Evolutionary conservation across 1,140 invertebrate species (phyloP).

Genomic region (Tetramorium alpestre): DNA sequence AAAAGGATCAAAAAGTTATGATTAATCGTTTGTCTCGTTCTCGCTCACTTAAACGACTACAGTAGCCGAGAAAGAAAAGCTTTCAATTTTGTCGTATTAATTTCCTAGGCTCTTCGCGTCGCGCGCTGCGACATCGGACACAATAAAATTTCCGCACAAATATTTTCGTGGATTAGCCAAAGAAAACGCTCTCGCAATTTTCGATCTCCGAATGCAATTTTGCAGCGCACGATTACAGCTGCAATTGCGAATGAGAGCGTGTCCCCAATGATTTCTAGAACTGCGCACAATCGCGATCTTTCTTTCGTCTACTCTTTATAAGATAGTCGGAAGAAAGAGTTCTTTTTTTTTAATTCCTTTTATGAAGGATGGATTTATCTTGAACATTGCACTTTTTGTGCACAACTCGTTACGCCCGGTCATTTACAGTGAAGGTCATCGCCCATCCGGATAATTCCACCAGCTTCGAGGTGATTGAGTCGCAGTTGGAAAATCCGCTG

Average conservation of each 20-base stretch:
- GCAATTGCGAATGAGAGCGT: background rate
- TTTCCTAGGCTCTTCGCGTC: slow-evolving; percentile 11
- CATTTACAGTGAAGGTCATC: slow-evolving; percentile 84
- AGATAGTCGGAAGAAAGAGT: background rate
- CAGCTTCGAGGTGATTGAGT: slow-evolving; percentile 85
- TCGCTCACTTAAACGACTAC: background rate
- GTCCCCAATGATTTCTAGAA: background rate
- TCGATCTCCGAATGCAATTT: background rate
- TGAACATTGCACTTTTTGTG: slow-evolving; percentile 25
- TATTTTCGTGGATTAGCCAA: slow-evolving; percentile 23
- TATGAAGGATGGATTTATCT: slow-evolving; percentile 20
- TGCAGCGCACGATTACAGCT: background rate
- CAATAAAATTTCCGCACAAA: slow-evolving; percentile 24
- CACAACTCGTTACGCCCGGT: slow-evolving; percentile 64
- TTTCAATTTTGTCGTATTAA: slow-evolving; percentile 45
- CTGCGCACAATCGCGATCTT: background rate
- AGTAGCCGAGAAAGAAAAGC: background rate
- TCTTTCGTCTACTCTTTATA: background rate
- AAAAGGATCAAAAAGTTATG: background rate
- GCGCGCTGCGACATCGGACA: background rate
- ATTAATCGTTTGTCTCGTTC: slow-evolving; percentile 34
- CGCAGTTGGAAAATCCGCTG: slow-evolving; percentile 86
- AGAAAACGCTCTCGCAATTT: slow-evolving; percentile 14
- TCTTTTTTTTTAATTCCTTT: background rate
- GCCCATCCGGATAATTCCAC: slow-evolving; percentile 85